phyloP scores from a whole-genome alignment of 2,888 invertebrate species.

The Agriopis leucophaearia region DNA sequence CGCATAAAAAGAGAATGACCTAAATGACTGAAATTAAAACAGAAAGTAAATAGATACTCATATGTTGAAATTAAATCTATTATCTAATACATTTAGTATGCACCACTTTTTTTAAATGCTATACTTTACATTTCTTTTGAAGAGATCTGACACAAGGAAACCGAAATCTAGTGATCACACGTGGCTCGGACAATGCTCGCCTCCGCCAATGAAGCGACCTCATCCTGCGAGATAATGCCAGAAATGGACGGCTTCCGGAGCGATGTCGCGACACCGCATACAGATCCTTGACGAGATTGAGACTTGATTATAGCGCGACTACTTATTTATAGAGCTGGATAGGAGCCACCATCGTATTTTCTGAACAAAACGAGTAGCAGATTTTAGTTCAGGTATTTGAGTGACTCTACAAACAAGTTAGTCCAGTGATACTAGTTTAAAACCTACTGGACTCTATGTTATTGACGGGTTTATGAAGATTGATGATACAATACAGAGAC shows the following conservation, averaged over 20 bases:
- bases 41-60: too few species aligned
- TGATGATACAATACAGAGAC: neutral
- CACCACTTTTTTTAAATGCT: too few species aligned
- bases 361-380: neutral
- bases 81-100: too few species aligned
- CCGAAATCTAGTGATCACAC: conserved; percentile 12
- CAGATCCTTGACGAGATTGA: conserved; percentile 46
- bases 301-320: conserved; percentile 35
- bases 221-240: conserved; percentile 71
- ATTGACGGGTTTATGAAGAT: neutral
- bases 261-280: conserved; percentile 53
- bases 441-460: neutral
- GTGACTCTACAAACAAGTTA: neutral
- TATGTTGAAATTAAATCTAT: too few species aligned
- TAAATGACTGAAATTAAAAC: too few species aligned
- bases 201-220: conserved; percentile 64
- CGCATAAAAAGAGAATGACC: too few species aligned
- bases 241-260: conserved; percentile 75
- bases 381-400: neutral
- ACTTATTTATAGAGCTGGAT: neutral
- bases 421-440: neutral
- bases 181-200: conserved; percentile 46
- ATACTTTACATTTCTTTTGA: neutral
- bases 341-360: neutral
- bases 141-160: conserved; percentile 9